Evolutionary conservation across 2,888 invertebrate species (phyloP), one percentile per base, ranked within the genome.

Genomic region (Amphipoea lucens): DNA sequence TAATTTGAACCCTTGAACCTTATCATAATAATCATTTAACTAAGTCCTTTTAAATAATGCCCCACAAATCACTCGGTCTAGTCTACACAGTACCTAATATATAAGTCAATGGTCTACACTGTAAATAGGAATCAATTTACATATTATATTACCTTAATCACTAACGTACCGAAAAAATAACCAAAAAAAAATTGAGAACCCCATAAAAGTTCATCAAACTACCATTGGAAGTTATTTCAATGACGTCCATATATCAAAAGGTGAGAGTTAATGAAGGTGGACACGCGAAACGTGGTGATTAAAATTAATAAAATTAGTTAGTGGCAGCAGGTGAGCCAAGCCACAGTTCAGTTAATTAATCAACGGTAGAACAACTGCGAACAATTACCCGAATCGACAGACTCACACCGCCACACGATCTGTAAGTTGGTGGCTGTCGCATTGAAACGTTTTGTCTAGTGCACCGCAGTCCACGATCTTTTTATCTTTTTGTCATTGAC

Each of bases 251-350:
- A 94, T 94, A 95, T 96, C 95, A 96, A 92, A 80, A 91, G 88
- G 86, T 87, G 90, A 92, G 91, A 93, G 92, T 94, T 96, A 97
- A 97, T 96, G 96, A 95, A 90, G 93, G 92, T 92, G 89, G 90
- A 94, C 96, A 97, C 96, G 96, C 96, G 88, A 96, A 89, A 90
- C 79, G 86, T 88, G 94, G 95, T 95, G 94, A 96, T 96, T 96
- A 96, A 95, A 96, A 97, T 96, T 96, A 96, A 96, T 96, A 96
- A 96, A 96, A 96, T 95, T 95, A 94, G 94, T 93, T 90, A 91
- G 91, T 90, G 89, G 90, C 87, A 85, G 87, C 88, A 83, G 86
- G 82, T 89, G 90, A 87, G 69, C 29, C 54, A 54, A 17, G 0
- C 40, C 57, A 83, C 40, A 69, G 83, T 48, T 0, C 17, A 51